Evolutionary conservation across 2,888 invertebrate species (phyloP), one percentile per base, ranked within the genome.

Genomic region (Ophion ellenae): DNA sequence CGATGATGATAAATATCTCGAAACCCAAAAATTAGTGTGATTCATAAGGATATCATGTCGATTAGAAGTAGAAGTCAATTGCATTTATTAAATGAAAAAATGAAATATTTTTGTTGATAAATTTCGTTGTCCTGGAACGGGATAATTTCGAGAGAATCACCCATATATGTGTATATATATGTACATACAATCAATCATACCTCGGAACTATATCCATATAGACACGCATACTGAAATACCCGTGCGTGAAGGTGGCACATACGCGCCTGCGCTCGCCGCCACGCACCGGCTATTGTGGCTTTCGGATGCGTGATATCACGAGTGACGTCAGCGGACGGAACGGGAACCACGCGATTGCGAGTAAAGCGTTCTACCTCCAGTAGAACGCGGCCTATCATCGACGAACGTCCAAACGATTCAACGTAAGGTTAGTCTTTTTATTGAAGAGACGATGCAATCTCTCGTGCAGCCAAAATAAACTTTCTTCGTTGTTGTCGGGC

Each of bases 261-360:
- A 59, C 78, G 69, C 69, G 24, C n/a, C 28, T 57, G 36, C 47
- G 24, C 64, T 28, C 9, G 47, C n/a, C 10, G 9, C 64, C 77
- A 20, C 78, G 20, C 57, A 64, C 57, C n/a, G 20, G 17, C n/a
- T 24, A 75, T 36, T 64, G 64, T 74, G 64, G 83, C 79, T 83
- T 85, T 87, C 71, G 86, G 47, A 79, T 75, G 86, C 87, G 90
- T 93, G 92, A 92, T 92, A 92, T 92, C 92, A 92, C 79, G 88
- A 87, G 77, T 92, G 93, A 93, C 93, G 92, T 92, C 91, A 92
- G 70, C 80, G 47, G 61, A 40, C 84, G 76, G 81, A 87, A 88
- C 77, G 75, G 88, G 73, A 76, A 74, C 36, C 86, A 76, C 78
- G 5, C 53, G 77, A 82, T 85, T 78, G 79, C 70, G 71, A 64